Evolutionary conservation across 92 coral and sea anemone genomes (phyloP), one percentile per base, ranked within the genome.

Genomic region (Palythoa heliodiscus): DNA sequence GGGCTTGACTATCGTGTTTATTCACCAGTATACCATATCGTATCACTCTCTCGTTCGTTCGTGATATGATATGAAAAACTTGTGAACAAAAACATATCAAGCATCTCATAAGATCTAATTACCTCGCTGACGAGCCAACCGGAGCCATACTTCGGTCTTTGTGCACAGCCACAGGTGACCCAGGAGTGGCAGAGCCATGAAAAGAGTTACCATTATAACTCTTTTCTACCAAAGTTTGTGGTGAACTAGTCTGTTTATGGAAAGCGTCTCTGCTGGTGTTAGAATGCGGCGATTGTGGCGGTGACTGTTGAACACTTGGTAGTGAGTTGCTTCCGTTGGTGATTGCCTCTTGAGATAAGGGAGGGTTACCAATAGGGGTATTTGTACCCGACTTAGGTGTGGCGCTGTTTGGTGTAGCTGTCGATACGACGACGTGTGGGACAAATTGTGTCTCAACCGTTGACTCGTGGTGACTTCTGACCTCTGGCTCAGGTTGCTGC

Each of bases 401-500:
- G 72, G 84, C 1, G 22, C n/a, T 63, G 73, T 20, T 43, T 20
- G 60, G 73, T 80, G 84, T 19, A 11, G 84, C 24, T 9, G 85
- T 82, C 40, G 87, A 76, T 73, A 87, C 87, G 12, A 89, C 84
- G 71, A 86, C 67, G 17, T 86, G 84, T 52, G 92, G 90, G 73
- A 89, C 87, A 82, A 69, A 60, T 47, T 89, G 89, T 69, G 90
- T 58, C 23, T 75, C 67, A 14, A 61, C 61, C n/a, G 53, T 81
- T 25, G 86, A 53, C 64, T 64, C 85, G 19, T 64, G 75, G 54
- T 88, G 81, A 16, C 82, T 66, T 39, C 84, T 73, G 40, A 90
- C 95, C 91, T 92, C 98, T 76, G 93, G 91, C 83, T 93, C 95
- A 81, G 93, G 93, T 78, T 75, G 84, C 68, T 92, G 93, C 29